A percentile compares a stretch with the other conserved stretches of the same genome.
Conservation (phyloP, 1,140 invertebrate genomes). For the Cardiocondyla obscurior region DNA sequence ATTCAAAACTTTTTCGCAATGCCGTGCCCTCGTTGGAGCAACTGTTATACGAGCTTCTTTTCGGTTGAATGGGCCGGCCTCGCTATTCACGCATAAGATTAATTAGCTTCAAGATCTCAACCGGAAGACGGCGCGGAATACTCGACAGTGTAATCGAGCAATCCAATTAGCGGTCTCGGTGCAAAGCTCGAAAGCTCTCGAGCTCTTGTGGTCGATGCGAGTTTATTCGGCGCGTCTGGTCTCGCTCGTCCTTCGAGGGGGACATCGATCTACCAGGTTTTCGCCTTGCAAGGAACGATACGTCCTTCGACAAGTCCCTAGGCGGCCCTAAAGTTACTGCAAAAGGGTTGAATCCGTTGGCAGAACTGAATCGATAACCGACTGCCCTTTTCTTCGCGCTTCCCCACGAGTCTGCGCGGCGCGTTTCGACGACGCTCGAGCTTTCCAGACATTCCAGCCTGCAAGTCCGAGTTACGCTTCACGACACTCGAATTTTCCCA, state of each 20-base stretch:
- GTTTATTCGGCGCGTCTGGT: conserved; percentile 30
- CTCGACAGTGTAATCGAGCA: conserved; percentile 29
- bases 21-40: neutral
- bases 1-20: neutral
- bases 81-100: conserved; percentile 44
- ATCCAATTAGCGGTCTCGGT: conserved; percentile 50
- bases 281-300: conserved; percentile 1
- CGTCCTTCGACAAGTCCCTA: conserved; percentile 59
- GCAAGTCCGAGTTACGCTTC: conserved; percentile 57
- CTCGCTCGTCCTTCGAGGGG: conserved; percentile 15
- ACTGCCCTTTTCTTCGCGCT: conserved; percentile 68
- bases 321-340: conserved; percentile 64
- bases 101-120: conserved; percentile 38
- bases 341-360: conserved; percentile 69
- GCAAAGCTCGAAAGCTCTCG: conserved; percentile 38
- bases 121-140: conserved; percentile 33
- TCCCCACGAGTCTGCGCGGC: conserved; percentile 72
- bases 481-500: neutral
- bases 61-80: neutral
- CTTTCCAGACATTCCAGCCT: conserved; percentile 66
- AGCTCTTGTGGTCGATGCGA: neutral
- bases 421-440: conserved; percentile 46
- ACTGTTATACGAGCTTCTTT: neutral
- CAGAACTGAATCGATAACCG: conserved; percentile 76
- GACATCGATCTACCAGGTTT: conserved; percentile 31